These are phyloP conservation scores for Acridotheres tristis DNA, from an alignment of 2,797 vertebrate species.

Conservation along the genomic window DNA sequence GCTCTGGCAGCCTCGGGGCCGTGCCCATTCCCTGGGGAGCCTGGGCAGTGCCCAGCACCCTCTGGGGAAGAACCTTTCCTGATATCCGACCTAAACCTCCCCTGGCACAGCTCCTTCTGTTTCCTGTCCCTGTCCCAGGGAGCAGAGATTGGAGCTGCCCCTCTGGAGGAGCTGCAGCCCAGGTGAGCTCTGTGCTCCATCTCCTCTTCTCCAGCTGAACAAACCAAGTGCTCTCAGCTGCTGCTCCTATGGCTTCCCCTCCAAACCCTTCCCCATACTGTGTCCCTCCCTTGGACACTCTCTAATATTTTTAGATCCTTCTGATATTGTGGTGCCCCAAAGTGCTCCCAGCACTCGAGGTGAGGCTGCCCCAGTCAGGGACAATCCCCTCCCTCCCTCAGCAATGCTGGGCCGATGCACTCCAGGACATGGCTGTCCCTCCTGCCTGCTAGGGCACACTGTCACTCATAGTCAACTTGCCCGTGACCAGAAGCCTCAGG, in stretches of 20 bases:
- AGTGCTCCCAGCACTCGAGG: not conserved
- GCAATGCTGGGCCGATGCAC: not conserved
- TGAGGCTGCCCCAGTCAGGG: not conserved
- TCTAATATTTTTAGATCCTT: not conserved
- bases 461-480: too few species aligned
- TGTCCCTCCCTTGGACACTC: not conserved
- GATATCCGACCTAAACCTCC: accelerated
- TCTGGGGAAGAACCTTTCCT: not conserved
- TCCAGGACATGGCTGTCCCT: not conserved
- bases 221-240: not conserved
- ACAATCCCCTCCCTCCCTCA: not conserved
- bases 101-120: accelerated
- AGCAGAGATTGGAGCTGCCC: not conserved
- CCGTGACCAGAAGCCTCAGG: not conserved
- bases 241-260: not conserved
- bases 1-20: not conserved
- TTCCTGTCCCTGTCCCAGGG: not conserved
- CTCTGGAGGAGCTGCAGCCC: not conserved
- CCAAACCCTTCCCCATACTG: not conserved
- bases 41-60: not conserved
- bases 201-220: not conserved
- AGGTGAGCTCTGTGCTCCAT: not conserved
- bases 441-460: not conserved
- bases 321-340: not conserved
- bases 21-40: not conserved